phyloP scores from a whole-genome alignment of 2,797 vertebrate genomes.

The Echeneis naucrates region DNA sequence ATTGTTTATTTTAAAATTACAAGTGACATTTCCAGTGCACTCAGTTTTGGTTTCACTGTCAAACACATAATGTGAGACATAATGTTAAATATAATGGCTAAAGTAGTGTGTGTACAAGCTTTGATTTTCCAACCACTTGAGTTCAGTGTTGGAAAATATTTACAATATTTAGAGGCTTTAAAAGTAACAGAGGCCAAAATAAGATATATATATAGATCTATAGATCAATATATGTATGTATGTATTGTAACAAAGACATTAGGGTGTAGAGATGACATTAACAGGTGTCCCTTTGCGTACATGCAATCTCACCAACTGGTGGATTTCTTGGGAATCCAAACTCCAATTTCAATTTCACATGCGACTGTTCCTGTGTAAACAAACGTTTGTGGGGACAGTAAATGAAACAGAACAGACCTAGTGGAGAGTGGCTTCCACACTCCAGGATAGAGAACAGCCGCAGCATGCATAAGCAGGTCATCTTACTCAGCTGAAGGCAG shows the following conservation, averaged over 20 bases:
- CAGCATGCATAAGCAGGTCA: constrained; percentile 44
- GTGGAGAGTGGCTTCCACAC: constrained; percentile 39
- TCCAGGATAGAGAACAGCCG: constrained; percentile 54
- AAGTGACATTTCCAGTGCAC: background rate
- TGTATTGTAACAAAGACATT: background rate
- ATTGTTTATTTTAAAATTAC: too few species aligned
- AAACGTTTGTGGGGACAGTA: constrained; percentile 59
- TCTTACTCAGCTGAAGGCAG: constrained; percentile 40
- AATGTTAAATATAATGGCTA: background rate
- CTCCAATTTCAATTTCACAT: constrained; percentile 66
- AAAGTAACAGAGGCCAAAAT: background rate
- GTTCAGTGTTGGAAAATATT: background rate
- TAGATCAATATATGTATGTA: too few species aligned
- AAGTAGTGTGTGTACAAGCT: background rate
- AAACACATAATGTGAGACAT: too few species aligned
- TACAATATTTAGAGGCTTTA: background rate
- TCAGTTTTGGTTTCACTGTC: background rate
- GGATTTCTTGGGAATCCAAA: constrained; percentile 34
- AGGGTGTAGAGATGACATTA: background rate
- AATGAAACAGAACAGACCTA: constrained; percentile 59
- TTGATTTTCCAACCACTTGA: background rate
- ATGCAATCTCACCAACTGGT: constrained; percentile 20
- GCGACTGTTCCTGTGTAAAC: constrained; percentile 60
- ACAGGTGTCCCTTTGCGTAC: constrained; percentile 20
- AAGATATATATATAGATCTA: too few species aligned